phyloP scores from a whole-genome alignment of 35 echinoderm and acorn worm genomes.

The Ophioderma brevispina region DNA sequence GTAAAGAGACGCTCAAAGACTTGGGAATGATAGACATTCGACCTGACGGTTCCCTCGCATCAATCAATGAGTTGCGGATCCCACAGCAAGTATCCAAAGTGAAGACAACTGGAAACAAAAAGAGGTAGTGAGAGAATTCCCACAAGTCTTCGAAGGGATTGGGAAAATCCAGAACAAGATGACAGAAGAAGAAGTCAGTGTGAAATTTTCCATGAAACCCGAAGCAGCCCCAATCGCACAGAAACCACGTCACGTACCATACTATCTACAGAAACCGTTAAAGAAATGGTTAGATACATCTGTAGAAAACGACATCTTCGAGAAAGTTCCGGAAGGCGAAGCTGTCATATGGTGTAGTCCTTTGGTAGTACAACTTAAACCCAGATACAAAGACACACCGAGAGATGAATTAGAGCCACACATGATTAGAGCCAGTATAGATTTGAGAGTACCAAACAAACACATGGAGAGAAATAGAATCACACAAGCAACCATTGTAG shows the following conservation, averaged over 20 bases:
- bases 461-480: slow-evolving; percentile 69
- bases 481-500: slow-evolving; percentile 48
- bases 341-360: slow-evolving; percentile 71
- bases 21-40: slow-evolving; percentile 27
- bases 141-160: slow-evolving; percentile 21
- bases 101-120: not conserved
- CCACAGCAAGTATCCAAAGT: slow-evolving; percentile 19
- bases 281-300: slow-evolving; percentile 47
- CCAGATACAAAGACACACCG: slow-evolving; percentile 26
- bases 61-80: slow-evolving; percentile 11
- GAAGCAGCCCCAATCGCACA: slow-evolving; percentile 60
- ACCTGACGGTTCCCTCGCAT: slow-evolving; percentile 38
- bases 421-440: slow-evolving; percentile 69
- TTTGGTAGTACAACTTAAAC: slow-evolving; percentile 66
- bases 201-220: slow-evolving; percentile 47
- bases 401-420: slow-evolving; percentile 48
- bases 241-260: slow-evolving; percentile 49
- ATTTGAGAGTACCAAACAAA: slow-evolving; percentile 56
- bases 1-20: slow-evolving; percentile 5
- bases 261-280: slow-evolving; percentile 68
- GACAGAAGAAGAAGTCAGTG: slow-evolving; percentile 40
- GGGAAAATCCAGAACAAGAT: slow-evolving; percentile 44
- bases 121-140: slow-evolving; percentile 4
- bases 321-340: slow-evolving; percentile 51
- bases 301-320: slow-evolving; percentile 50